Conservation (phyloP, 2,797 vertebrate species). For the Odontamblyopus lacepedii region DNA sequence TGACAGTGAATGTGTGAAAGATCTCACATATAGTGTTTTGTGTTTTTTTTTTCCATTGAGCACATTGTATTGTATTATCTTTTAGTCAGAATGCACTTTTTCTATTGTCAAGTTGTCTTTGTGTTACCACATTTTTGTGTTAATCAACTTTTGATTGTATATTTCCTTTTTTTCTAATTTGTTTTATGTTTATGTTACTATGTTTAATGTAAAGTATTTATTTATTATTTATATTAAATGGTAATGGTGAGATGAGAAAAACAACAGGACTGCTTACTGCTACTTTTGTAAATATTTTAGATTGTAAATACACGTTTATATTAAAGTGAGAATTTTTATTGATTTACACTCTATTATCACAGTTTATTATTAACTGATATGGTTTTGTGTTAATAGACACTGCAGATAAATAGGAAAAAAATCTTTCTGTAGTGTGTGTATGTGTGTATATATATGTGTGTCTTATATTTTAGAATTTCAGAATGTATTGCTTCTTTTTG, state of each 20-base stretch:
- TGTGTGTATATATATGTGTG: too few relatives aligned
- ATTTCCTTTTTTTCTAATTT: conserved; percentile 31
- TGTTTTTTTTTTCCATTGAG: conserved; percentile 20
- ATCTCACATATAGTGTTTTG: conserved; percentile 6
- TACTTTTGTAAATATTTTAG: conserved; percentile 55
- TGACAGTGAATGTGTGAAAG: conserved; percentile 27
- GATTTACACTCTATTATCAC: not conserved
- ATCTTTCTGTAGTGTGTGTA: too few relatives aligned
- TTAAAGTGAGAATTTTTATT: conserved; percentile 19
- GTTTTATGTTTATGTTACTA: conserved; percentile 17
- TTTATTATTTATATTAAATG: conserved; percentile 59
- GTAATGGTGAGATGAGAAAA: conserved; percentile 6
- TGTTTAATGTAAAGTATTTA: conserved; percentile 45
- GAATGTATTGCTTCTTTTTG: too few relatives aligned
- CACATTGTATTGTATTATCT: conserved; percentile 9
- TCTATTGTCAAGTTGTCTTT: not conserved
- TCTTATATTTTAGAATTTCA: too few relatives aligned
- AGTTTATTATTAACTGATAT: too few relatives aligned
- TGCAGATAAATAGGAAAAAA: too few relatives aligned
- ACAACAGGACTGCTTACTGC: conserved; percentile 27
- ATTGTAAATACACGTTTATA: conserved; percentile 43
- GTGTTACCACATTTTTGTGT: conserved; percentile 33
- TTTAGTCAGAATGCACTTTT: conserved; percentile 39
- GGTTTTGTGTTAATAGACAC: too few relatives aligned
- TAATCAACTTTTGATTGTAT: conserved; percentile 24